Conservation (phyloP, 2,113 vertebrate genomes). For the Oncorhynchus tshawytscha region DNA sequence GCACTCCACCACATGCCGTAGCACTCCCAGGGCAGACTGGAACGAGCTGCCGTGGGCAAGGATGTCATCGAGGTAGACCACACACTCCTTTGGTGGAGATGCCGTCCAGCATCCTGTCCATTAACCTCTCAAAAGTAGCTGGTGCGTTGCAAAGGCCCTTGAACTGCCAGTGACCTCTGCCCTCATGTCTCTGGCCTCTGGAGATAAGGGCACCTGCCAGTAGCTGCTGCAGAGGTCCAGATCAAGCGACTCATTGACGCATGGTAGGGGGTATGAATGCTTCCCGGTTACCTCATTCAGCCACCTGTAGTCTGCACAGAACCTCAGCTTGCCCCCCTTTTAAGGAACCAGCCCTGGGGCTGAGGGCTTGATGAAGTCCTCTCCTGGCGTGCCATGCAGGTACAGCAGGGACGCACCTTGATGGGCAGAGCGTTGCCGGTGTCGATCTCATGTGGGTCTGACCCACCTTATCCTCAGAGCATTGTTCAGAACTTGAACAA, state of each 20-base stretch:
- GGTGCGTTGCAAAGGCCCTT: background rate
- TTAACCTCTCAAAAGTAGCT: background rate
- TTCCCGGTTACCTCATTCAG: constrained; percentile 18
- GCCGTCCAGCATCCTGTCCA: constrained; percentile 14
- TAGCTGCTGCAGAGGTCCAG: constrained; percentile 6
- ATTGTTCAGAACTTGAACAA: background rate
- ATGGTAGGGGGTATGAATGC: constrained; percentile 3
- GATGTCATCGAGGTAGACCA: constrained; percentile 23
- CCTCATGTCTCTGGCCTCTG: background rate
- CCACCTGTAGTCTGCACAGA: constrained; percentile 14
- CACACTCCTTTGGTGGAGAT: background rate
- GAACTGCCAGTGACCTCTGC: constrained; percentile 18
- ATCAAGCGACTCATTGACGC: background rate
- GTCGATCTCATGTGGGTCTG: background rate
- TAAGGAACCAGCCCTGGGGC: background rate
- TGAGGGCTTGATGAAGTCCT: background rate
- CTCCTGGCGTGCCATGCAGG: background rate
- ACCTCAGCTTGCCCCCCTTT: constrained; percentile 1
- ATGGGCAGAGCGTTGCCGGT: constrained; percentile 4
- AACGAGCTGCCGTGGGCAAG: constrained; percentile 4
- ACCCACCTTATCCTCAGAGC: background rate
- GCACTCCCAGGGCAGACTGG: background rate
- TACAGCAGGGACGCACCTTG: background rate
- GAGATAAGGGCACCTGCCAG: constrained; percentile 6
- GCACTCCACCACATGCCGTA: constrained; percentile 3